A percentile compares a stretch with the other conserved stretches of the same genome.
Evolutionary conservation across 2,888 invertebrate genomes (phyloP).

Genomic region (Eumerus sabulonum): DNA sequence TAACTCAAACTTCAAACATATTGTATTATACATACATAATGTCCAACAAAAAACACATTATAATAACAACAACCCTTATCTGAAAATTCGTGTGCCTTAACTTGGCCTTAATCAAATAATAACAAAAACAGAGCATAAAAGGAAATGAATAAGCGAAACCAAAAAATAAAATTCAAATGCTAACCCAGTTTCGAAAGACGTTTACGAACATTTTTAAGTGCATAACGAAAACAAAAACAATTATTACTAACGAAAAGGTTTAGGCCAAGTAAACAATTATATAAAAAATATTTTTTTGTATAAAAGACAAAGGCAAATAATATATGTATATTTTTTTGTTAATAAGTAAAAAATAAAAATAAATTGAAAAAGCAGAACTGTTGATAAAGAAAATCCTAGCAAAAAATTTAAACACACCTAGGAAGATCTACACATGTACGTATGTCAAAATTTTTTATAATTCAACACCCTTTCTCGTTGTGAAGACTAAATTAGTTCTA

Average conservation of each 20-base stretch:
- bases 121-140: conserved; percentile 38
- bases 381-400: conserved; percentile 51
- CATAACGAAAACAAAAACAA: conserved; percentile 18
- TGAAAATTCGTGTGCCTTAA: conserved; percentile 72
- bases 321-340: conserved; percentile 52
- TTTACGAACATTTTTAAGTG: conserved; percentile 50
- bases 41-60: conserved; percentile 26
- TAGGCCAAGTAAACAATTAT: conserved; percentile 58
- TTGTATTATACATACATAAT: conserved; percentile 43
- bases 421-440: no score
- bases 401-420: no score
- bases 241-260: conserved; percentile 19
- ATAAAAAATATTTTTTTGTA: conserved; percentile 52
- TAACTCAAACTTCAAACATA: conserved; percentile 37
- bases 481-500: conserved; percentile 63
- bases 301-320: conserved; percentile 20
- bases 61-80: conserved; percentile 59
- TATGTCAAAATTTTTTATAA: no score
- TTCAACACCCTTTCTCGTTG: conserved; percentile 40
- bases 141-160: conserved; percentile 52
- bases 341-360: conserved; percentile 34
- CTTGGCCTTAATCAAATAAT: conserved; percentile 71
- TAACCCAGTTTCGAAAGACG: conserved; percentile 33
- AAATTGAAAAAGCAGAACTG: conserved; percentile 64
- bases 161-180: conserved; percentile 16